Percentiles rank a stretch among this genome's conserved stretches.
Evolutionary conservation across 2,113 vertebrate genomes (phyloP).

Genomic region (Petromus typicus): DNA sequence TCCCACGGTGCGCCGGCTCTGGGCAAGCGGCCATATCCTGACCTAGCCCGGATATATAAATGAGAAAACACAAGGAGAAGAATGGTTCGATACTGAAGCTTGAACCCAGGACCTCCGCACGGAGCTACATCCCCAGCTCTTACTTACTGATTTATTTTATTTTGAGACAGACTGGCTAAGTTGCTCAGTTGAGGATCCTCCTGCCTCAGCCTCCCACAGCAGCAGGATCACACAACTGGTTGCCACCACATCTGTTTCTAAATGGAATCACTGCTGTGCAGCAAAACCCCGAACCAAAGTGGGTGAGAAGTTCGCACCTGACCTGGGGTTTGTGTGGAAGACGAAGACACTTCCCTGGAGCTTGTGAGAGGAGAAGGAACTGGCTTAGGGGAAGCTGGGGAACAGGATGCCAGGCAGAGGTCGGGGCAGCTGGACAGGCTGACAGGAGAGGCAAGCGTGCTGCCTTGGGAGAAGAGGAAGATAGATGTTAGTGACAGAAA

Average conservation of each 20-base stretch:
- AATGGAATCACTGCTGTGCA: too few species aligned
- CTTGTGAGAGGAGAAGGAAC: background rate
- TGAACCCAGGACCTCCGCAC: background rate
- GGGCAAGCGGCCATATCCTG: accelerated
- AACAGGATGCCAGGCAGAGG: background rate
- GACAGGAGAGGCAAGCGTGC: background rate
- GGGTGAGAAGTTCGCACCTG: accelerated
- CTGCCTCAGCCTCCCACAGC: background rate
- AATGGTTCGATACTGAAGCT: background rate
- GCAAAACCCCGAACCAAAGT: background rate
- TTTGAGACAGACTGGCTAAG: background rate
- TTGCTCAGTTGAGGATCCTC: background rate
- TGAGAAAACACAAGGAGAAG: background rate
- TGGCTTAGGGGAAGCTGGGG: accelerated
- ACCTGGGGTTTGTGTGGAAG: accelerated
- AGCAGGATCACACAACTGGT: background rate
- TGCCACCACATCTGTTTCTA: background rate
- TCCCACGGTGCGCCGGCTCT: background rate
- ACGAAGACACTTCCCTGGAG: background rate
- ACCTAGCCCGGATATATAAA: accelerated
- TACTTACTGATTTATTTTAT: background rate
- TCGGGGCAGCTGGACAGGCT: background rate
- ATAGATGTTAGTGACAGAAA: accelerated
- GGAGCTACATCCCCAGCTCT: background rate
- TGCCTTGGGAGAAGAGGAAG: background rate